phyloP scores from a whole-genome alignment of 1,140 invertebrate genomes.

The Leptestheria dahalacensis region DNA sequence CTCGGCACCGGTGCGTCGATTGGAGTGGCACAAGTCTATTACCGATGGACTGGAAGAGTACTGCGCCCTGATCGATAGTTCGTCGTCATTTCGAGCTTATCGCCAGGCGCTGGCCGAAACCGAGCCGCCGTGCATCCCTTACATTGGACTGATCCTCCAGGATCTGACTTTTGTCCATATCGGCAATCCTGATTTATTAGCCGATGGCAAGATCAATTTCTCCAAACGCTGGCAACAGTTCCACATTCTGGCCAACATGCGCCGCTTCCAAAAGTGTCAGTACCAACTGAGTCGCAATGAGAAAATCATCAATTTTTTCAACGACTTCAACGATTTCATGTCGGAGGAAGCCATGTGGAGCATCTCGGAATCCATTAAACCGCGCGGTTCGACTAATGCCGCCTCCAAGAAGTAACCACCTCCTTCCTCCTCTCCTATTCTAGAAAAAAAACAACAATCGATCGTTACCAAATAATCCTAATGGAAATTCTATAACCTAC shows the following conservation, averaged over 20 bases:
- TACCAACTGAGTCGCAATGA: conserved; percentile 84
- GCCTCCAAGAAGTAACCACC: too few relatives aligned
- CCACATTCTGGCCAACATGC: conserved; percentile 94
- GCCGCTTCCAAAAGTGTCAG: conserved; percentile 78
- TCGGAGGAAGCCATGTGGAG: conserved; percentile 96
- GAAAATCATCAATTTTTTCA: conserved; percentile 84
- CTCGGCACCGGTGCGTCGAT: conserved; percentile 80
- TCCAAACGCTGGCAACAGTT: conserved; percentile 97
- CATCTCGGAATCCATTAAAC: conserved; percentile 89
- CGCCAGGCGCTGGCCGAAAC: conserved; percentile 83
- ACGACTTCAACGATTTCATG: conserved; percentile 88
- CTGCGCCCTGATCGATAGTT: conserved; percentile 87
- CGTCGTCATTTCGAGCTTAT: conserved; percentile 88
- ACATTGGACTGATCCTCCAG: conserved; percentile 94
- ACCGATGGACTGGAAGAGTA: conserved; percentile 82
- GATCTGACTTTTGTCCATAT: conserved; percentile 98
- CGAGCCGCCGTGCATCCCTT: conserved; percentile 92
- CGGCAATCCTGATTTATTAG: conserved; percentile 78
- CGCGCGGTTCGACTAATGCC: conserved; percentile 42
- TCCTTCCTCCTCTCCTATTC: too few relatives aligned
- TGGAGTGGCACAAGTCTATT: conserved; percentile 84
- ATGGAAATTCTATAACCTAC: too few relatives aligned
- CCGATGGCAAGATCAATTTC: conserved; percentile 81
- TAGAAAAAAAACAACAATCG: too few relatives aligned
- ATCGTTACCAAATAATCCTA: too few relatives aligned